These are phyloP conservation scores for Melanotaenia boesemani DNA, from an alignment of 2,797 vertebrate genomes.

Conservation along the genomic window DNA sequence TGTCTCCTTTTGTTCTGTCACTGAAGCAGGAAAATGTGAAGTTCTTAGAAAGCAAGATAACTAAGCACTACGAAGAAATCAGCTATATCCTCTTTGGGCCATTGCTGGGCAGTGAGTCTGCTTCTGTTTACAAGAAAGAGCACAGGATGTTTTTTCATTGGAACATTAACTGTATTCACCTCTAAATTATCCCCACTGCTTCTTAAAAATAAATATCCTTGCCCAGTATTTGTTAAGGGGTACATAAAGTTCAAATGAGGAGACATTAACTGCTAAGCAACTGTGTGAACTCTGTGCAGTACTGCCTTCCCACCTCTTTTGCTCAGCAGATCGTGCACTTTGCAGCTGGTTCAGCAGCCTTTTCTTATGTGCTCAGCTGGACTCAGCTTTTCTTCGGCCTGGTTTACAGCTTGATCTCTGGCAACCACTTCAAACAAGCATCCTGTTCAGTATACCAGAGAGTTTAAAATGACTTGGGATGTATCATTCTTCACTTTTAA, in stretches of 20 bases:
- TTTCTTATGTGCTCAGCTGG: conserved; percentile 66
- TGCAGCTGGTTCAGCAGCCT: conserved; percentile 52
- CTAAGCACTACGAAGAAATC: conserved; percentile 59
- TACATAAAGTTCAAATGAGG: conserved; percentile 14
- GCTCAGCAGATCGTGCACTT: conserved; percentile 32
- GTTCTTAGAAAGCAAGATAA: conserved; percentile 59
- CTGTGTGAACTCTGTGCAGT: conserved; percentile 15
- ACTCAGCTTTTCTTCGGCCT: conserved; percentile 36
- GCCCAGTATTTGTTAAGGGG: background rate
- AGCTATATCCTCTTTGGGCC: conserved; percentile 55
- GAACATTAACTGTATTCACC: conserved; percentile 22
- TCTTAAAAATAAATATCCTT: conserved; percentile 1
- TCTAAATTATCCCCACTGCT: conserved; percentile 15
- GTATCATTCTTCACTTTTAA: conserved; percentile 4
- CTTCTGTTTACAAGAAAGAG: conserved; percentile 62
- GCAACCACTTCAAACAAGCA: conserved; percentile 60
- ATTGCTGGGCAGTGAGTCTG: conserved; percentile 26
- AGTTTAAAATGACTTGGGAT: conserved; percentile 17
- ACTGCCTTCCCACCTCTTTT: conserved; percentile 30
- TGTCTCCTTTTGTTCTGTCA: conserved; percentile 25
- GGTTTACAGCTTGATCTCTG: conserved; percentile 54
- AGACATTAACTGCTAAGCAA: conserved; percentile 12
- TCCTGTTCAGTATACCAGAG: conserved; percentile 18
- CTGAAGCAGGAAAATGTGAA: conserved; percentile 20
- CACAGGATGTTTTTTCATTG: conserved; percentile 17